A percentile compares a stretch with the other conserved stretches of the same genome.
Evolutionary conservation across 2,888 invertebrate genomes (phyloP).

Genomic region (Dicycla oo): DNA sequence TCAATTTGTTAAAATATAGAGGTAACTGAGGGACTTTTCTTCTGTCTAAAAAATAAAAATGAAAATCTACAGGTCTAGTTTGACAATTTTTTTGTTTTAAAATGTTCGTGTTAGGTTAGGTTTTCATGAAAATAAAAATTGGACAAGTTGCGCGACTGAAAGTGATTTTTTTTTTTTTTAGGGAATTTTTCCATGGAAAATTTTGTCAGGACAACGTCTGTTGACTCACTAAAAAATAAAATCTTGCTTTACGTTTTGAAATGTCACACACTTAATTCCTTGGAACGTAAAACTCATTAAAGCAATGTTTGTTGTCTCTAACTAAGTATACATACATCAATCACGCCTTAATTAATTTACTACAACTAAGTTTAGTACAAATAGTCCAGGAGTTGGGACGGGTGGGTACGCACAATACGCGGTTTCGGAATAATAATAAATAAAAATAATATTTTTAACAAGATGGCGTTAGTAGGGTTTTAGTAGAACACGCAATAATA

Average conservation of each 20-base stretch:
- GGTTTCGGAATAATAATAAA: neutral
- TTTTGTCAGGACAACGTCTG: neutral
- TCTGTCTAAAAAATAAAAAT: neutral
- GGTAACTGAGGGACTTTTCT: neutral
- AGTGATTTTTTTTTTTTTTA: too few relatives aligned
- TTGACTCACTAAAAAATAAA: neutral
- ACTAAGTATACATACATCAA: constrained; percentile 48
- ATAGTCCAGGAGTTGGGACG: constrained; percentile 31
- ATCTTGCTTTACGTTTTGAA: neutral
- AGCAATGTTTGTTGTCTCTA: constrained; percentile 29
- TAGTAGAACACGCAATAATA: too few relatives aligned
- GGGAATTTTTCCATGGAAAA: too few relatives aligned
- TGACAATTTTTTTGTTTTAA: neutral
- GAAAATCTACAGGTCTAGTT: neutral
- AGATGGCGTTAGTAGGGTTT: too few relatives aligned
- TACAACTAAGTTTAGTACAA: constrained; percentile 27
- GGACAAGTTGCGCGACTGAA: neutral
- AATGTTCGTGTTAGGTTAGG: neutral
- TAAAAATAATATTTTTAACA: too few relatives aligned
- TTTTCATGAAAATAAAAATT: too few relatives aligned
- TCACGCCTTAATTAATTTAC: constrained; percentile 48
- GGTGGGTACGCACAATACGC: neutral
- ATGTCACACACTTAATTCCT: constrained; percentile 8
- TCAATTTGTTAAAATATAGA: neutral
- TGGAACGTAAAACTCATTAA: constrained; percentile 30